Evolutionary conservation across 2,797 vertebrate genomes (phyloP).

Genomic region (Hypotaenidia philippensis): DNA sequence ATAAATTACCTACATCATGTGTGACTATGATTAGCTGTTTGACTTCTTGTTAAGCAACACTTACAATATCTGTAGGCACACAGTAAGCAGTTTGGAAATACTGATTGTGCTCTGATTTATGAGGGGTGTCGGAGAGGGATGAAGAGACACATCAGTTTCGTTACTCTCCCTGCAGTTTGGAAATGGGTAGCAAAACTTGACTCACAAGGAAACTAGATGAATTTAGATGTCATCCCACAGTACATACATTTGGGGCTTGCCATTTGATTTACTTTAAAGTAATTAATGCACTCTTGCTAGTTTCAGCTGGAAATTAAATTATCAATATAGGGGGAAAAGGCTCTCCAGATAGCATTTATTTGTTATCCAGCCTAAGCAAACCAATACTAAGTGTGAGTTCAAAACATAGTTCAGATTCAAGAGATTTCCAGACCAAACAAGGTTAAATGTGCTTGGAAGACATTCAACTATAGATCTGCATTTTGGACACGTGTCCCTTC

Average conservation of each 20-base stretch:
- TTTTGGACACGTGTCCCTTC: background rate
- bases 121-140: background rate
- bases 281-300: background rate
- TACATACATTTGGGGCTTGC: background rate
- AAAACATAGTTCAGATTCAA: background rate
- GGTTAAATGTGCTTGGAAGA: conserved; percentile 20
- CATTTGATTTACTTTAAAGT: background rate
- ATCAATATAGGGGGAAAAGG: background rate
- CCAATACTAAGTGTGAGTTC: background rate
- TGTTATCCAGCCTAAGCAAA: background rate
- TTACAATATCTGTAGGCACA: conserved; percentile 27
- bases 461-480: background rate
- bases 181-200: background rate
- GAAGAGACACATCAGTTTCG: background rate
- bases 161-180: conserved; percentile 14
- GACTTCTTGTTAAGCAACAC: conserved; percentile 53
- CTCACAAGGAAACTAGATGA: background rate
- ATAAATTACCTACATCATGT: conserved; percentile 4
- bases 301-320: background rate
- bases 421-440: conserved; percentile 31
- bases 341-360: background rate
- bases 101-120: conserved; percentile 14
- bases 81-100: conserved; percentile 6
- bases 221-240: background rate
- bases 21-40: conserved; percentile 35